Evolutionary conservation across 2,113 vertebrate species (phyloP).

Genomic region (Phylloscopus whistleri): DNA sequence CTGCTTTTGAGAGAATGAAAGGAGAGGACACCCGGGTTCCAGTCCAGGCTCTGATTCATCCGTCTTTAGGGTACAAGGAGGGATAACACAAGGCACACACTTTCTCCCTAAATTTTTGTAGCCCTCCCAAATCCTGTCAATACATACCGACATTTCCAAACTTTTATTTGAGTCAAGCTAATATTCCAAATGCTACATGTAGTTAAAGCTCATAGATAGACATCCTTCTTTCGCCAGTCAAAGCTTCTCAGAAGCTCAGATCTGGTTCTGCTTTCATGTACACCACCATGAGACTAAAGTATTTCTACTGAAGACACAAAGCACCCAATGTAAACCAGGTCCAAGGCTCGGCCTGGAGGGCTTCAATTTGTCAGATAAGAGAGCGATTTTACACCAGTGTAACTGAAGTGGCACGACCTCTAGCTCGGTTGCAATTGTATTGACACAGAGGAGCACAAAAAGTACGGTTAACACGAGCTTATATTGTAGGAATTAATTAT

Average conservation of each 20-base stretch:
- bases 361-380: neutral
- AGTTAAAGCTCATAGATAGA: neutral
- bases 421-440: neutral
- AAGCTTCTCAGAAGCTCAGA: neutral
- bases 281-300: neutral
- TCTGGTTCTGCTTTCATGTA: neutral
- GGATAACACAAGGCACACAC: neutral
- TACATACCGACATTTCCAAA: neutral
- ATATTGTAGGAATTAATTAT: neutral
- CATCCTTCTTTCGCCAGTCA: neutral
- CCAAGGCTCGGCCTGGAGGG: neutral
- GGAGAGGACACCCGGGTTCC: neutral
- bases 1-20: neutral
- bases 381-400: neutral
- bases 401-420: neutral
- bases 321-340: neutral
- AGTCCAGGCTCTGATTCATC: neutral
- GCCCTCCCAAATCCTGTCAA: neutral
- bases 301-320: conserved; percentile 9
- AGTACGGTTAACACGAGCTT: neutral
- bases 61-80: neutral
- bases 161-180: neutral
- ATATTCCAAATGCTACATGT: neutral
- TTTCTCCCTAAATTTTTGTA: neutral
- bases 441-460: neutral